A percentile compares a stretch with the other conserved stretches of the same genome.
Evolutionary conservation across 64 coral and sea anemone genomes (phyloP).

Genomic region (Montipora foliosa): DNA sequence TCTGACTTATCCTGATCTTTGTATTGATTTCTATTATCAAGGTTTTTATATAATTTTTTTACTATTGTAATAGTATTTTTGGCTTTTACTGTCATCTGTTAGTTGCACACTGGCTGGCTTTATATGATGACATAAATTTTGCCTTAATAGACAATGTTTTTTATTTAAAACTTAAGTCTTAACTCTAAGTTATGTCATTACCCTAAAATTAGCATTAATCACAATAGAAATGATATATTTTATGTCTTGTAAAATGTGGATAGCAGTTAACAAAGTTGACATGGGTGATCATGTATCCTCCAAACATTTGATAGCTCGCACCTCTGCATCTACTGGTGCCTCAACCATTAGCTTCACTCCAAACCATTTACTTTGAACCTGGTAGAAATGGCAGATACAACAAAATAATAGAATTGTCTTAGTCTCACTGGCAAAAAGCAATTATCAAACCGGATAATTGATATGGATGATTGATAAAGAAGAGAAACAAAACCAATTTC

Average conservation of each 20-base stretch:
- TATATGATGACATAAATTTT: no score
- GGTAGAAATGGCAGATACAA: neutral
- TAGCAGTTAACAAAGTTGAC: neutral
- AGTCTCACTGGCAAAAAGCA: no score
- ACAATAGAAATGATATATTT: no score
- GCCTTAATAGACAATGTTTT: no score
- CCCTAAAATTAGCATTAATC: no score
- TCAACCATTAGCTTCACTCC: constrained; percentile 91
- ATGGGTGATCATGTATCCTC: constrained; percentile 53
- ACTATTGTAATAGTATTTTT: neutral
- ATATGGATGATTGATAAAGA: no score
- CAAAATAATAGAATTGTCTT: neutral
- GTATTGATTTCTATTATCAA: neutral
- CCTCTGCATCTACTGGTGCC: constrained; percentile 72
- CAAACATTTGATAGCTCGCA: constrained; percentile 81
- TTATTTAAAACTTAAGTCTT: no score
- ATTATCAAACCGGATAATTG: no score
- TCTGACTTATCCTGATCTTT: neutral
- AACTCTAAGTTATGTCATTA: no score
- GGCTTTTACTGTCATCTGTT: neutral
- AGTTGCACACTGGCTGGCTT: no score
- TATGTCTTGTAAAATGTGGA: no score
- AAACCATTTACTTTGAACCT: constrained; percentile 99
- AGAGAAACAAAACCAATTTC: no score
- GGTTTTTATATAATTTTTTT: neutral